Evolutionary conservation across 2,888 invertebrate genomes (phyloP).

Genomic region (Rapana venosa): DNA sequence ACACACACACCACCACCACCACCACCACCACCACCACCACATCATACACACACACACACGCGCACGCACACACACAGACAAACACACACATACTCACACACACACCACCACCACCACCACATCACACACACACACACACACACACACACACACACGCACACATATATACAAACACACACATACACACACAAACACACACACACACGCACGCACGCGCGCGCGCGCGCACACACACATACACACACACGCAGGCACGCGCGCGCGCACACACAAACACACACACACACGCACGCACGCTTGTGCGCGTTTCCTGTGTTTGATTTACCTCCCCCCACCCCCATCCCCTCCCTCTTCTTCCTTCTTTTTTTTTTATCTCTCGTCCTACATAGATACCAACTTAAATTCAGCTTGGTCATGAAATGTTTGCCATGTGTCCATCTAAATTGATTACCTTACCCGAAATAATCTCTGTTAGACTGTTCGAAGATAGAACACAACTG

Average conservation of each 20-base stretch:
- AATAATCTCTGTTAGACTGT: no score
- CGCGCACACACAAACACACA: no score
- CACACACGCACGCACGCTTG: no score
- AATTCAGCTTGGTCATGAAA: not conserved
- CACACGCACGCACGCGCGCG: not conserved
- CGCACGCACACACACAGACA: slow-evolving; percentile 15
- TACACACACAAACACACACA: not conserved
- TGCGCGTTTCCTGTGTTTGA: no score
- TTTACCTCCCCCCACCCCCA: no score
- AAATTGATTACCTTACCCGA: no score
- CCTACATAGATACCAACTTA: not conserved
- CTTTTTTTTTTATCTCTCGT: not conserved
- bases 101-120: no score
- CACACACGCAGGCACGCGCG: no score
- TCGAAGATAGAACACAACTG: not conserved
- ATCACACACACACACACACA: no score
- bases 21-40: not conserved
- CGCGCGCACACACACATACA: slow-evolving; percentile 13
- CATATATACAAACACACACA: not conserved
- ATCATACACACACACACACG: slow-evolving; percentile 8
- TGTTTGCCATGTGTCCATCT: no score
- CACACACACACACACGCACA: no score
- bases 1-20: not conserved
- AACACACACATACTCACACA: not conserved
- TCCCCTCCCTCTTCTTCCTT: no score